Evolutionary conservation across 2,797 vertebrate genomes (phyloP).

Genomic region (Sebastes umbrosus): DNA sequence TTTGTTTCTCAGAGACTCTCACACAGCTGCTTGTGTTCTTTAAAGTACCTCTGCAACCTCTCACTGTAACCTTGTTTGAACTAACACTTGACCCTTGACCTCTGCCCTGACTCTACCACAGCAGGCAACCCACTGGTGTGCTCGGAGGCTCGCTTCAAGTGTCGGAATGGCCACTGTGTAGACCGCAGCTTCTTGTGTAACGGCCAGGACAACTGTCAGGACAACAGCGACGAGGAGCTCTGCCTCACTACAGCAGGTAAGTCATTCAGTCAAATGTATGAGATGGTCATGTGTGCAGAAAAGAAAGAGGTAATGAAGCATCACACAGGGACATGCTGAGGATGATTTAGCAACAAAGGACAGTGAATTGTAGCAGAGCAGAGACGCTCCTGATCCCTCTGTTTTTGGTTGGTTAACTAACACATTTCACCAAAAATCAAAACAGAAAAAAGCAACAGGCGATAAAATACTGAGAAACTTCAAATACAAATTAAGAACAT

Average conservation of each 20-base stretch:
- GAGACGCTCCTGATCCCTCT: not conserved
- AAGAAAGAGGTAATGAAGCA: not conserved
- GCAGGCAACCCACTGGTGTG: slow-evolving; percentile 94
- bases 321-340: not conserved
- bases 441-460: not conserved
- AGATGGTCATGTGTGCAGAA: not conserved
- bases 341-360: not conserved
- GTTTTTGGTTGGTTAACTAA: not conserved
- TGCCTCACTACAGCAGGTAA: slow-evolving; percentile 93
- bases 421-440: not conserved
- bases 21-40: not conserved
- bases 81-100: slow-evolving; percentile 13
- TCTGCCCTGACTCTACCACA: slow-evolving; percentile 56
- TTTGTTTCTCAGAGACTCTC: not conserved
- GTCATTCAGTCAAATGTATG: not conserved
- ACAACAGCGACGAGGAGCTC: slow-evolving; percentile 96
- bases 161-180: slow-evolving; percentile 93
- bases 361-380: not conserved
- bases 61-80: not conserved
- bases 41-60: not conserved
- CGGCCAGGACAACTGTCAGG: slow-evolving; percentile 94
- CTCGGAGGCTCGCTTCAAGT: slow-evolving; percentile 94
- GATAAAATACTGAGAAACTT: not conserved
- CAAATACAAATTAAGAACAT: not conserved
- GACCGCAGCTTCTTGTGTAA: slow-evolving; percentile 98